Percentiles rank a stretch among this genome's conserved stretches.
These are phyloP conservation scores for Brachionus manjavacas DNA, from an alignment of 1,140 invertebrate species.

Conservation along the genomic window DNA sequence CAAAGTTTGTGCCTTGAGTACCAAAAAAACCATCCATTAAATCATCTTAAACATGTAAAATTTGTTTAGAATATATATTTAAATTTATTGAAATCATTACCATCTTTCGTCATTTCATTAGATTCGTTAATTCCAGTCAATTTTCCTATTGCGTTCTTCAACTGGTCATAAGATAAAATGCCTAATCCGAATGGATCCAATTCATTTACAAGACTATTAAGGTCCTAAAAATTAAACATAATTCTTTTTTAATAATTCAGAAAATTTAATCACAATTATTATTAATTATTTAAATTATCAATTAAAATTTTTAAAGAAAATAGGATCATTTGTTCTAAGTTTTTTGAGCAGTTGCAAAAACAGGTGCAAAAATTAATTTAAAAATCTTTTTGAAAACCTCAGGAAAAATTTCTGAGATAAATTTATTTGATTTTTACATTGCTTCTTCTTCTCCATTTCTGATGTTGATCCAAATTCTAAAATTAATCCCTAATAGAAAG, in stretches of 20 bases:
- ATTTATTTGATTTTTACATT: neutral
- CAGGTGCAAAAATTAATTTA: neutral
- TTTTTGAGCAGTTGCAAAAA: neutral
- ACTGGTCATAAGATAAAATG: neutral
- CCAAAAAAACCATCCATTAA: neutral
- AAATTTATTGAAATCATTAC: neutral
- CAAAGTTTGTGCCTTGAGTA: neutral
- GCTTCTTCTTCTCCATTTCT: neutral
- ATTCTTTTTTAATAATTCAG: too few species aligned
- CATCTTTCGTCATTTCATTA: neutral
- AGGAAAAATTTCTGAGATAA: neutral
- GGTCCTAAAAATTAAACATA: neutral
- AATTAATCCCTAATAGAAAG: neutral
- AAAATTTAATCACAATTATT: neutral
- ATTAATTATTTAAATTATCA: neutral
- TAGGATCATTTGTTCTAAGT: neutral
- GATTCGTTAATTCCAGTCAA: neutral
- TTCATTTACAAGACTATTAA: neutral
- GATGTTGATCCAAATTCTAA: neutral
- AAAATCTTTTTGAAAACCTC: neutral
- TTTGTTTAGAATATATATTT: too few species aligned
- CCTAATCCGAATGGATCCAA: constrained; percentile 7
- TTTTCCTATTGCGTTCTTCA: neutral
- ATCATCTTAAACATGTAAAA: neutral
- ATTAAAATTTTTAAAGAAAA: neutral